A percentile compares a stretch with the other conserved stretches of the same genome.
phyloP scores from a whole-genome alignment of 1,140 invertebrate genomes.

The Bradynema listronoti region DNA sequence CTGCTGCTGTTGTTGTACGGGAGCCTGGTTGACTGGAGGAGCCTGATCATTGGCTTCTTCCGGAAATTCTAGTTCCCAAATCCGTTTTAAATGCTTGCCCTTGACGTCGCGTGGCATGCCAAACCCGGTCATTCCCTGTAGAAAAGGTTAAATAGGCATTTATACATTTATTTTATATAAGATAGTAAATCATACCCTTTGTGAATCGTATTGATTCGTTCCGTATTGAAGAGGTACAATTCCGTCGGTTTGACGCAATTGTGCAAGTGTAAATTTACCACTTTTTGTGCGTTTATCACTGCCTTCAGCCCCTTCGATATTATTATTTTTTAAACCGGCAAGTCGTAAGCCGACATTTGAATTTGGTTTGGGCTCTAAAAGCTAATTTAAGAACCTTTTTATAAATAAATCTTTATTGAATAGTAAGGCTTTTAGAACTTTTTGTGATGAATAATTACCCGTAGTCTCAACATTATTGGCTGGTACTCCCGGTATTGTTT shows the following conservation, averaged over 20 bases:
- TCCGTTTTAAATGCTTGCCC: slow-evolving; percentile 48
- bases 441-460: too few relatives aligned
- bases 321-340: slow-evolving; percentile 17
- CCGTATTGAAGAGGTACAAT: slow-evolving; percentile 50
- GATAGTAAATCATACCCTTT: slow-evolving; percentile 37
- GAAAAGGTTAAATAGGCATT: not conserved
- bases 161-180: not conserved
- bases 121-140: slow-evolving; percentile 46
- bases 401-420: too few relatives aligned
- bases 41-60: slow-evolving; percentile 33
- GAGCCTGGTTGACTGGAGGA: slow-evolving; percentile 34
- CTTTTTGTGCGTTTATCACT: slow-evolving; percentile 35
- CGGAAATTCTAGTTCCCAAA: slow-evolving; percentile 49
- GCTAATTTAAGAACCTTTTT: too few relatives aligned
- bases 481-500: too few relatives aligned
- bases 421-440: too few relatives aligned
- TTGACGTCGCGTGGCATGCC: slow-evolving; percentile 47
- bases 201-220: slow-evolving; percentile 55
- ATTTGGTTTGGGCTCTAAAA: too few relatives aligned
- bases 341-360: too few relatives aligned
- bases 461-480: too few relatives aligned
- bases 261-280: slow-evolving; percentile 53
- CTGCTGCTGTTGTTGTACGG: slow-evolving; percentile 26
- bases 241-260: slow-evolving; percentile 56
- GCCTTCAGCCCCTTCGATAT: slow-evolving; percentile 21